Evolutionary conservation across 2,113 vertebrate genomes (phyloP).

Genomic region (Macquaria australasica): DNA sequence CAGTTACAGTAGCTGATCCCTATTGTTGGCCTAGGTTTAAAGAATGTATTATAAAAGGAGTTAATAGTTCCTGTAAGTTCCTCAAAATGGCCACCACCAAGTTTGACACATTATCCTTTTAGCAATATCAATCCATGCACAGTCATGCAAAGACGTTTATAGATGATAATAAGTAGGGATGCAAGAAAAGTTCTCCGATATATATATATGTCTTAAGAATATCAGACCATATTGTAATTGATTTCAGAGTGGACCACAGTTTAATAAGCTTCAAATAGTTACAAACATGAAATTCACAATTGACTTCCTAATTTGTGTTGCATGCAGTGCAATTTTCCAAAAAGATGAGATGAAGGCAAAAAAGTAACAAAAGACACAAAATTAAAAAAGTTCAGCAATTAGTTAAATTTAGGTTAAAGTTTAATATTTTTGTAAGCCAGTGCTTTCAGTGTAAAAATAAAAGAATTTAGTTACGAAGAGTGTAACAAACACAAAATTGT

Average conservation of each 20-base stretch:
- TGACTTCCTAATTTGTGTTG: background rate
- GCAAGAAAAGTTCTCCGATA: background rate
- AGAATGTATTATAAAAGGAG: too few relatives aligned
- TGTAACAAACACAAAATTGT: background rate
- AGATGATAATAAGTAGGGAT: background rate
- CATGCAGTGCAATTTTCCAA: background rate
- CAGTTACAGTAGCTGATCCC: background rate
- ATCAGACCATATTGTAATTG: background rate
- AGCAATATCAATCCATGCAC: background rate
- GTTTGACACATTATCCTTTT: background rate
- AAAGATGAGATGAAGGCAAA: background rate
- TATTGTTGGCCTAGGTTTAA: background rate
- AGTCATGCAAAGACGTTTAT: background rate
- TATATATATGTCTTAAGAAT: background rate
- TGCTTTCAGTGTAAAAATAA: background rate
- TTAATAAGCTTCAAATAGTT: background rate
- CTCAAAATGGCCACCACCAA: background rate
- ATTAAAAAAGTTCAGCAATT: background rate
- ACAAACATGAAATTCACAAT: background rate
- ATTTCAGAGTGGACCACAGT: background rate
- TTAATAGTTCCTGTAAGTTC: background rate
- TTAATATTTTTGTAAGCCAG: background rate
- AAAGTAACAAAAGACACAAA: background rate
- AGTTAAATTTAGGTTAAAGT: background rate
- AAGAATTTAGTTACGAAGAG: background rate